phyloP scores from a whole-genome alignment of 2,888 invertebrate genomes.

The Clepsis dumicolana region DNA sequence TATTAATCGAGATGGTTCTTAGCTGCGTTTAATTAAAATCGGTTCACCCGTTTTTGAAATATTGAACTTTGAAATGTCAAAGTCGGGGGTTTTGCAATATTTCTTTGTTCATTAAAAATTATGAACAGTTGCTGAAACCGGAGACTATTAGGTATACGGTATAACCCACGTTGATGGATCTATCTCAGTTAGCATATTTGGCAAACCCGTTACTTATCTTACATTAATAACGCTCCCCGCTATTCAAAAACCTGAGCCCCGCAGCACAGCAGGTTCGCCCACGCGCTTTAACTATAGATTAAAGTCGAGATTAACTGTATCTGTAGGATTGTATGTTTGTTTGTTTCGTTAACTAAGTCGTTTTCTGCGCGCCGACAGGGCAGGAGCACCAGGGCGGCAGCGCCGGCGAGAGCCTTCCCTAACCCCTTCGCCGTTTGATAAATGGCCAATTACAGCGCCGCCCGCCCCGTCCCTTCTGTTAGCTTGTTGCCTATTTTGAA shows the following conservation, averaged over 20 bases:
- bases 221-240: constrained; percentile 5
- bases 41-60: too few relatives aligned
- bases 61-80: too few relatives aligned
- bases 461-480: constrained; percentile 83
- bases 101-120: not conserved
- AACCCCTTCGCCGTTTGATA: constrained; percentile 87
- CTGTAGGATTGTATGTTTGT: constrained; percentile 51
- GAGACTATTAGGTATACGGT: too few relatives aligned
- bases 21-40: too few relatives aligned
- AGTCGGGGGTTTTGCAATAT: too few relatives aligned
- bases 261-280: constrained; percentile 19
- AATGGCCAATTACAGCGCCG: constrained; percentile 86
- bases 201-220: not conserved
- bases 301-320: constrained; percentile 40
- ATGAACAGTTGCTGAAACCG: not conserved
- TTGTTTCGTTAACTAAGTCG: constrained; percentile 49
- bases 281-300: constrained; percentile 38
- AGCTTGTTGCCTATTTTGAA: constrained; percentile 87
- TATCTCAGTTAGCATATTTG: not conserved
- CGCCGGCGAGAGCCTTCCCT: constrained; percentile 73
- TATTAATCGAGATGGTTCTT: too few relatives aligned
- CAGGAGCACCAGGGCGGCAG: constrained; percentile 71
- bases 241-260: constrained; percentile 18
- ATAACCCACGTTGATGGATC: not conserved
- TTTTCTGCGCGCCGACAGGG: constrained; percentile 58